Percentiles rank a stretch among this genome's conserved stretches.
phyloP scores from a whole-genome alignment of 2,888 invertebrate genomes.

The Drosophila koepferae region DNA sequence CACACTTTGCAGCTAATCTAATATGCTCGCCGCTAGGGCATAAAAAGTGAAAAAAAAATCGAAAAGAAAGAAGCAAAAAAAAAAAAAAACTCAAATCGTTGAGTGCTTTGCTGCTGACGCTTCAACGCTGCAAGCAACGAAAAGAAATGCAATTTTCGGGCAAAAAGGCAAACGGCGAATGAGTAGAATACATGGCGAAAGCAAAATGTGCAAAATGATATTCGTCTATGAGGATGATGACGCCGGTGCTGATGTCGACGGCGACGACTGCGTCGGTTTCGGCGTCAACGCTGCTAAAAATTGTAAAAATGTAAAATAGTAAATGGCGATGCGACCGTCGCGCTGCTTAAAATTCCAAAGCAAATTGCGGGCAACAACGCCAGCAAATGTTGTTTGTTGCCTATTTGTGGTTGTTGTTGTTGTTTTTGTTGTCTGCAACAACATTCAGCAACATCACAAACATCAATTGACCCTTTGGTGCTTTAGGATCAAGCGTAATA shows the following conservation, averaged over 20 bases:
- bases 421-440: constrained; percentile 54
- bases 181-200: constrained; percentile 42
- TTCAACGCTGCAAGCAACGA: constrained; percentile 60
- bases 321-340: constrained; percentile 62
- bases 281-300: constrained; percentile 32
- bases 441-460: constrained; percentile 81
- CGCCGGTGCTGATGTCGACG: constrained; percentile 18
- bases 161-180: constrained; percentile 35
- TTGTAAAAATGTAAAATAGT: constrained; percentile 57
- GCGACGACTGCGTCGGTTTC: constrained; percentile 2
- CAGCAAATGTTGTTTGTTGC: constrained; percentile 47
- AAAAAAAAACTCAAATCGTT: constrained; percentile 36
- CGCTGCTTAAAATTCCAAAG: constrained; percentile 82
- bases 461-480: constrained; percentile 83
- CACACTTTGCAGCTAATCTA: background rate
- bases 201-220: constrained; percentile 55
- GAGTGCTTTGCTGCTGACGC: constrained; percentile 58
- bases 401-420: constrained; percentile 53
- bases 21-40: constrained; percentile 1
- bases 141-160: constrained; percentile 73
- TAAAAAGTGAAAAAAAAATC: constrained; percentile 1
- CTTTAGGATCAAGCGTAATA: constrained; percentile 83
- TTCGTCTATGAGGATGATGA: constrained; percentile 58
- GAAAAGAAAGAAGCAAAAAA: constrained; percentile 14
- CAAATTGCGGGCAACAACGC: constrained; percentile 76